phyloP scores from a whole-genome alignment of 2,113 vertebrate species.

The Pagrus major region DNA sequence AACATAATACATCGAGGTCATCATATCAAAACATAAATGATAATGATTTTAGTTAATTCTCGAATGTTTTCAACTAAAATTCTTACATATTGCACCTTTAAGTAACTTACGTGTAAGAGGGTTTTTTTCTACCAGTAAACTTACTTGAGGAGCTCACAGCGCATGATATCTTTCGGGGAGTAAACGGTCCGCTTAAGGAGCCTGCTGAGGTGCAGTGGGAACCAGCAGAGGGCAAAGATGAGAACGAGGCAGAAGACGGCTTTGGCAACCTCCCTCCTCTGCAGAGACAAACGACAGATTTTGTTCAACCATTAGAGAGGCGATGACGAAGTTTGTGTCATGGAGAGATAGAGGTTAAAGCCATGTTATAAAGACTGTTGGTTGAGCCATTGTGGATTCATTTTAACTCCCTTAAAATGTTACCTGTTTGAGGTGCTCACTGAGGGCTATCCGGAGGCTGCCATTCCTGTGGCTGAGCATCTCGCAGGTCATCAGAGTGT shows the following conservation, averaged over 20 bases:
- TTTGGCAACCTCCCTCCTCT: constrained; percentile 98
- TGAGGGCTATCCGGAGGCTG: constrained; percentile 94
- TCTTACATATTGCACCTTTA: not conserved
- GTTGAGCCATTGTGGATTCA: not conserved
- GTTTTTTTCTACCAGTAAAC: constrained; percentile 22
- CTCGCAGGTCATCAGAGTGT: constrained; percentile 96
- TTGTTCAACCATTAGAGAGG: not conserved
- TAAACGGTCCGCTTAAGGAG: constrained; percentile 93
- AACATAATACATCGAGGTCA: too few species aligned
- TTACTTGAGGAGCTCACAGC: constrained; percentile 95
- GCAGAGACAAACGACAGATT: constrained; percentile 39
- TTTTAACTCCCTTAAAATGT: not conserved
- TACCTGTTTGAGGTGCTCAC: constrained; percentile 98
- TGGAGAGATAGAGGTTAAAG: not conserved
- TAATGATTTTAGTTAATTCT: too few species aligned
- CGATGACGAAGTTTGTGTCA: not conserved
- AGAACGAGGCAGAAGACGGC: constrained; percentile 97
- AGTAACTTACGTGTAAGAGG: not conserved
- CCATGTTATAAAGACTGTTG: not conserved
- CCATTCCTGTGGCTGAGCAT: constrained; percentile 97
- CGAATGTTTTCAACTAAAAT: too few species aligned
- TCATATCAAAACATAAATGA: too few species aligned
- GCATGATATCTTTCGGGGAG: constrained; percentile 75
- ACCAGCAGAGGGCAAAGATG: constrained; percentile 98
- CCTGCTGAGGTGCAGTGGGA: constrained; percentile 94